Conservation (phyloP, 2,797 vertebrate species). For the Tapirus indicus region DNA sequence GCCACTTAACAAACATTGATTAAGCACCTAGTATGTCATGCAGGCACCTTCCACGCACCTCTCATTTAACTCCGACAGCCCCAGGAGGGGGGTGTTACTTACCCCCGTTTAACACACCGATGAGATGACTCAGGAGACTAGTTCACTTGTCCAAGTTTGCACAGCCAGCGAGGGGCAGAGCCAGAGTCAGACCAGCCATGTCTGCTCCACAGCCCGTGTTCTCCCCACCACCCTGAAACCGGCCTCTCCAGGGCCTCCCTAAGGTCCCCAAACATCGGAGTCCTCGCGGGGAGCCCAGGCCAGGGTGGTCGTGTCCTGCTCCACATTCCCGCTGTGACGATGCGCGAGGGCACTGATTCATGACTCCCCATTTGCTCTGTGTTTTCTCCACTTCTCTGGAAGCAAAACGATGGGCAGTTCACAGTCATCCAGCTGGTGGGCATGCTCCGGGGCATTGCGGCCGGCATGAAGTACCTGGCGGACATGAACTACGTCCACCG, state of each 20-base stretch:
- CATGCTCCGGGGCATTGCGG: conserved; percentile 96
- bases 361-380: not conserved
- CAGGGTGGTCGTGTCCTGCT: not conserved
- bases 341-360: not conserved
- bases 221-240: not conserved
- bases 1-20: not conserved
- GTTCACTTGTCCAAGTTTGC: not conserved
- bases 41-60: not conserved
- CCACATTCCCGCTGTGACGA: not conserved
- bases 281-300: not conserved
- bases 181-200: not conserved
- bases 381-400: conserved; percentile 20
- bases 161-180: not conserved
- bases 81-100: not conserved
- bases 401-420: conserved; percentile 99
- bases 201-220: not conserved
- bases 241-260: not conserved
- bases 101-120: not conserved
- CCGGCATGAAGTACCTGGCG: conserved; percentile 97
- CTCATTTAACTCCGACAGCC: not conserved
- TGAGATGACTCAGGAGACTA: not conserved
- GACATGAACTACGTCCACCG: conserved; percentile 99
- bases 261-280: not conserved
- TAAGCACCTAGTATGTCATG: not conserved
- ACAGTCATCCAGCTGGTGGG: conserved; percentile 98